Percentiles rank a stretch among this genome's conserved stretches.
These are phyloP conservation scores for Bimastos eiseni DNA, from an alignment of 2,888 invertebrate genomes.

Conservation along the genomic window DNA sequence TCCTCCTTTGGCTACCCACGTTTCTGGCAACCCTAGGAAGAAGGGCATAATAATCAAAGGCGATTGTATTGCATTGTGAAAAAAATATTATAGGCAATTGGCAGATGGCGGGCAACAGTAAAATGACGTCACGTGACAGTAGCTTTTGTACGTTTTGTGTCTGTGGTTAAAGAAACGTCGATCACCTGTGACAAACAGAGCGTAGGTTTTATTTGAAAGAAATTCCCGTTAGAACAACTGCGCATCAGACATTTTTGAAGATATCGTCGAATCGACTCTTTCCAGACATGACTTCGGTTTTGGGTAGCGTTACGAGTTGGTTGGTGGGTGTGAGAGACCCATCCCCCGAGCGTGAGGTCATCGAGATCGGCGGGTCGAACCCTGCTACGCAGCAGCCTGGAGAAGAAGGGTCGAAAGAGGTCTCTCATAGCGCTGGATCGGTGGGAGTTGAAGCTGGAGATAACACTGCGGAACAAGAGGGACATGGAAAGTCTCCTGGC, in stretches of 20 bases:
- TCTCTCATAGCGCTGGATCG: neutral
- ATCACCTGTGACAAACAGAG: neutral
- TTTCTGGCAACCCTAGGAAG: too few relatives aligned
- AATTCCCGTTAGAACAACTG: neutral
- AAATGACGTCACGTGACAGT: neutral
- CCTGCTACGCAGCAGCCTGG: constrained; percentile 19
- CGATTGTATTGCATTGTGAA: too few relatives aligned
- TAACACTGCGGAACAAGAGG: neutral
- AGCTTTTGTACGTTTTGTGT: neutral
- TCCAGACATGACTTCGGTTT: constrained; percentile 29
- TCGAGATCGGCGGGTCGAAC: neutral
- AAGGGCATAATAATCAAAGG: too few relatives aligned
- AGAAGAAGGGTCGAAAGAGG: constrained; percentile 25
- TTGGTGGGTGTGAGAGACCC: constrained; percentile 28
- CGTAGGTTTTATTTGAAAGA: neutral
- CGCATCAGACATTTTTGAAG: neutral
- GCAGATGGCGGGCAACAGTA: neutral
- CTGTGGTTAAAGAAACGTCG: neutral
- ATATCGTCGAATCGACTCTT: neutral
- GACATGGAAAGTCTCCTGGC: neutral
- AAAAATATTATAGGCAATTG: neutral
- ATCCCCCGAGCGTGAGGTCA: constrained; percentile 21
- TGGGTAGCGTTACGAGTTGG: constrained; percentile 35
- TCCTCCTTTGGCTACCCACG: too few relatives aligned
- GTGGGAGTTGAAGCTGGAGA: neutral